Percentiles rank a stretch among this genome's conserved stretches.
These are phyloP conservation scores for Triplophysa tibetana DNA, from an alignment of 2,113 vertebrate genomes.

Conservation along the genomic window DNA sequence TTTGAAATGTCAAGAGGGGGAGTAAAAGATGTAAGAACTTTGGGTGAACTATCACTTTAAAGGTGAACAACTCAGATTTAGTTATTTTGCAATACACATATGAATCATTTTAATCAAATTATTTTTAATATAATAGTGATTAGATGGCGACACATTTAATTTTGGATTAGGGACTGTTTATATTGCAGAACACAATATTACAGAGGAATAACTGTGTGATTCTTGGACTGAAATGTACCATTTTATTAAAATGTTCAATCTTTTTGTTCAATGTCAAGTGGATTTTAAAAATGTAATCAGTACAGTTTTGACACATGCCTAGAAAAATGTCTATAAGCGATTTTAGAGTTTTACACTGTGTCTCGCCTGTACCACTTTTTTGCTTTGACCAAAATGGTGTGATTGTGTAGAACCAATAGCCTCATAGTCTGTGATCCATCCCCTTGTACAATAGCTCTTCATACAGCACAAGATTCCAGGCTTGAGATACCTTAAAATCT, in stretches of 20 bases:
- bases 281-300: background rate
- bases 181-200: background rate
- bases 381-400: background rate
- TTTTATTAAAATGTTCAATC: background rate
- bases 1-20: slow-evolving; percentile 21
- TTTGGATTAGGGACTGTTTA: slow-evolving; percentile 8
- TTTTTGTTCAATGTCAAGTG: background rate
- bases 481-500: no score
- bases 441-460: no score
- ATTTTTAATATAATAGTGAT: slow-evolving; percentile 45
- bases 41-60: no score
- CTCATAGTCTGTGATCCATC: no score
- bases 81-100: slow-evolving; percentile 53
- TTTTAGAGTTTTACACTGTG: background rate
- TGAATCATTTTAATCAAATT: slow-evolving; percentile 43
- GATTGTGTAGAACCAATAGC: no score
- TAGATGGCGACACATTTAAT: background rate
- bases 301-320: background rate
- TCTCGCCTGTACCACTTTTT: background rate
- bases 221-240: slow-evolving; percentile 22
- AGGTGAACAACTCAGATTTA: slow-evolving; percentile 37
- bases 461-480: no score
- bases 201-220: background rate
- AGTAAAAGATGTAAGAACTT: background rate
- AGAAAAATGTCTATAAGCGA: no score